Evolutionary conservation across 2,797 vertebrate genomes (phyloP).

Genomic region (Sebastes minor): DNA sequence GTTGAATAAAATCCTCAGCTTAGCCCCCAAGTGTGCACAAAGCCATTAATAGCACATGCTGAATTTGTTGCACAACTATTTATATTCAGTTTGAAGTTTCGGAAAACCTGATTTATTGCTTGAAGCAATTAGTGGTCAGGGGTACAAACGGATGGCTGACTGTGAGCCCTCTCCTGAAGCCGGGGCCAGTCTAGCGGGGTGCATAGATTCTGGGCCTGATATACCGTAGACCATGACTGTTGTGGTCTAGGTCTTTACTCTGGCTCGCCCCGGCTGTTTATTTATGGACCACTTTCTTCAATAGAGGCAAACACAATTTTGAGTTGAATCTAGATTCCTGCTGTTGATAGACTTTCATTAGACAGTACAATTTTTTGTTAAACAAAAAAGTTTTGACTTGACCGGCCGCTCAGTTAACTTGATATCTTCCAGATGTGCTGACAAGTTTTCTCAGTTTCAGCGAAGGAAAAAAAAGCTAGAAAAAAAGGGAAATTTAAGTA

Average conservation of each 20-base stretch:
- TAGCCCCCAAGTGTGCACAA: constrained; percentile 45
- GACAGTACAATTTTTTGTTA: constrained; percentile 35
- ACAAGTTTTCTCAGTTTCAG: constrained; percentile 69
- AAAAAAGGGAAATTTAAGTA: constrained; percentile 34
- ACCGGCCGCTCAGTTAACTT: constrained; percentile 67
- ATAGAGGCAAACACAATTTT: constrained; percentile 71
- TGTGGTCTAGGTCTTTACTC: constrained; percentile 60
- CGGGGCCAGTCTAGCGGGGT: constrained; percentile 47
- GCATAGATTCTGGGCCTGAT: constrained; percentile 69
- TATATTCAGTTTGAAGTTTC: constrained; percentile 72
- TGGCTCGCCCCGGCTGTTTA: constrained; percentile 64
- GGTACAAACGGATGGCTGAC: constrained; percentile 51
- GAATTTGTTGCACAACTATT: constrained; percentile 74
- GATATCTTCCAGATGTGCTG: constrained; percentile 82
- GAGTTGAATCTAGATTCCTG: constrained; percentile 69
- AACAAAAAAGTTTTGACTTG: constrained; percentile 63
- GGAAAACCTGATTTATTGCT: constrained; percentile 73
- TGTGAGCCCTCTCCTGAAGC: constrained; percentile 51
- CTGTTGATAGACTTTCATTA: constrained; percentile 77
- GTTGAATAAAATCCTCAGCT: constrained; percentile 58
- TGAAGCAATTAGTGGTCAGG: constrained; percentile 73
- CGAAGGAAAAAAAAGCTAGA: constrained; percentile 16
- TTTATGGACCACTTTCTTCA: constrained; percentile 71
- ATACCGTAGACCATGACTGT: constrained; percentile 60
- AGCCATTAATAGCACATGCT: constrained; percentile 65